A percentile compares a stretch with the other conserved stretches of the same genome.
phyloP scores from a whole-genome alignment of 2,113 vertebrate species.

The Leucosticte australis region DNA sequence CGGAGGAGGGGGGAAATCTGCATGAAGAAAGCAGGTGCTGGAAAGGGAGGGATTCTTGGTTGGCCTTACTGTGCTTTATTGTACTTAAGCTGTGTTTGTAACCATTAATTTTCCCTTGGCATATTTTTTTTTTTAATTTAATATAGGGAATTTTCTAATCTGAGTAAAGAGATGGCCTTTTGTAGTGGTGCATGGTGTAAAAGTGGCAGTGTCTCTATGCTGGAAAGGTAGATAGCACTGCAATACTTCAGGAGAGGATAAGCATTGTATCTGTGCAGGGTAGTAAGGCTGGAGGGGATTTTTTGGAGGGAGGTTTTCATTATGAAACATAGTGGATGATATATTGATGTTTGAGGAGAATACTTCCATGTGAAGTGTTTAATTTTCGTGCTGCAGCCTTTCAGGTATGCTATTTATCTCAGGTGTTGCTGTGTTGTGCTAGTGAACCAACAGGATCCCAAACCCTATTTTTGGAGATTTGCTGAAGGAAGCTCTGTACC shows the following conservation, averaged over 20 bases:
- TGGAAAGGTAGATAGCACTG: background rate
- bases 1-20: background rate
- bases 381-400: background rate
- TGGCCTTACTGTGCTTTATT: fast-evolving
- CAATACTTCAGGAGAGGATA: fast-evolving
- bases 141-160: background rate
- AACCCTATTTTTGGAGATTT: background rate
- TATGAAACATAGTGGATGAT: background rate
- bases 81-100: background rate
- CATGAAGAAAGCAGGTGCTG: background rate
- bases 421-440: background rate
- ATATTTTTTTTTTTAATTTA: too few species aligned
- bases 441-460: background rate
- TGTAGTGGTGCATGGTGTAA: background rate
- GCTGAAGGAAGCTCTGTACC: background rate
- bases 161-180: background rate
- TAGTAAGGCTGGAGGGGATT: too few species aligned
- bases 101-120: background rate
- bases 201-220: background rate
- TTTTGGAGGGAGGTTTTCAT: background rate
- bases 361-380: background rate
- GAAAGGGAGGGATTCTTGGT: background rate
- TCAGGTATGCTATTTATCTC: fast-evolving
- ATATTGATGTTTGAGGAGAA: background rate
- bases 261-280: background rate